These are phyloP conservation scores for Tetragnatha montana DNA, from an alignment of 2,888 invertebrate genomes.

Conservation along the genomic window DNA sequence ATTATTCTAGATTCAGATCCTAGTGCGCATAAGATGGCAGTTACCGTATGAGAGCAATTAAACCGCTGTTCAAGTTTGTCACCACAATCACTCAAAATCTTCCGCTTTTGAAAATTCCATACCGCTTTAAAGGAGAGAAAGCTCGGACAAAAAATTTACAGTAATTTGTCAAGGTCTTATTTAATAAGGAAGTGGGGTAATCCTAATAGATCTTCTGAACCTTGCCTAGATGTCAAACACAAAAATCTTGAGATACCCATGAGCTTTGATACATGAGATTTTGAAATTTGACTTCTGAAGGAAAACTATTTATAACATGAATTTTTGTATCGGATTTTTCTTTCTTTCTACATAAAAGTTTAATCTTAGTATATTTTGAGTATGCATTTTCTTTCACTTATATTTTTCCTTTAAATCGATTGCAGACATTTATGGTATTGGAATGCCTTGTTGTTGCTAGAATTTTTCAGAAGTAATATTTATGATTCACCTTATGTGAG, in stretches of 20 bases:
- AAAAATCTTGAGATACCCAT: background rate
- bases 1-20: slow-evolving; percentile 19
- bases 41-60: slow-evolving; percentile 7
- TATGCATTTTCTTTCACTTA: too few species aligned
- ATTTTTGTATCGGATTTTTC: too few species aligned
- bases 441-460: too few species aligned
- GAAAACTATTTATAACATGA: too few species aligned
- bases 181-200: background rate
- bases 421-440: too few species aligned
- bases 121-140: background rate
- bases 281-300: background rate
- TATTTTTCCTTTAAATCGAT: too few species aligned
- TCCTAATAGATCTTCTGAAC: background rate
- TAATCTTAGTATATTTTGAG: too few species aligned
- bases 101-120: background rate
- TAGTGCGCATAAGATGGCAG: background rate
- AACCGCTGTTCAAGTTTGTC: slow-evolving; percentile 17
- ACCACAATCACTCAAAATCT: slow-evolving; percentile 6
- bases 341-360: too few species aligned
- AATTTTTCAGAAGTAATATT: too few species aligned
- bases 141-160: background rate
- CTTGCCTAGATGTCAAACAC: background rate
- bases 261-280: background rate
- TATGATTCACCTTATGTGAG: too few species aligned
- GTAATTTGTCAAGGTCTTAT: background rate